Evolutionary conservation across 35 echinoderm and acorn worm species (phyloP).

Genomic region (Ophiothrix spiculata): DNA sequence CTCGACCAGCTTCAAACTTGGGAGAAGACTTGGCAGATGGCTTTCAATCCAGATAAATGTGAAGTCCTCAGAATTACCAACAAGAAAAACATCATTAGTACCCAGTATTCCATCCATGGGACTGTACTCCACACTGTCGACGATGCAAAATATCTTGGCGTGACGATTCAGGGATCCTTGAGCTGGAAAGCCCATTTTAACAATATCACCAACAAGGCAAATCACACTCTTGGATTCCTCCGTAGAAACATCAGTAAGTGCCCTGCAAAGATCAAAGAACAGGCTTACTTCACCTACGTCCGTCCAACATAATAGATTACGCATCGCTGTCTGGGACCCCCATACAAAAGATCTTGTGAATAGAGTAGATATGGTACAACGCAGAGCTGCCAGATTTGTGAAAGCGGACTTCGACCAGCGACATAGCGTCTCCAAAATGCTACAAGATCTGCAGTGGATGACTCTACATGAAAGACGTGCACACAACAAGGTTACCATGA

Average conservation of each 20-base stretch:
- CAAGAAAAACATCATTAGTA: not conserved
- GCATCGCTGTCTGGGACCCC: no score
- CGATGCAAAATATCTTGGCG: not conserved
- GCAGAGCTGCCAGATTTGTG: no score
- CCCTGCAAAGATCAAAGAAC: no score
- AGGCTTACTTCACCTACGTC: no score
- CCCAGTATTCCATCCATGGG: not conserved
- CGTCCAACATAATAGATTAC: no score
- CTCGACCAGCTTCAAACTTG: not conserved
- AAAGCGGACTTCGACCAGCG: no score
- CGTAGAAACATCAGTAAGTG: not conserved
- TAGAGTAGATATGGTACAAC: not conserved
- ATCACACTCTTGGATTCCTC: not conserved
- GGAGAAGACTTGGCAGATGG: not conserved
- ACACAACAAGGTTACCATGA: not conserved
- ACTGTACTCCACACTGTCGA: not conserved
- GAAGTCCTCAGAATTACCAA: not conserved
- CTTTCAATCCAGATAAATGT: not conserved
- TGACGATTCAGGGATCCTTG: no score
- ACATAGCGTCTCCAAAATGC: no score
- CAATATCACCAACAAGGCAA: not conserved
- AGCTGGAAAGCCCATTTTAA: not conserved
- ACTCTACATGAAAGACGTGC: not conserved
- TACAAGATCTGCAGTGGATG: not conserved
- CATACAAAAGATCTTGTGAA: not conserved